Conservation (phyloP, 2,113 vertebrate genomes). For the Poecile atricapillus region DNA sequence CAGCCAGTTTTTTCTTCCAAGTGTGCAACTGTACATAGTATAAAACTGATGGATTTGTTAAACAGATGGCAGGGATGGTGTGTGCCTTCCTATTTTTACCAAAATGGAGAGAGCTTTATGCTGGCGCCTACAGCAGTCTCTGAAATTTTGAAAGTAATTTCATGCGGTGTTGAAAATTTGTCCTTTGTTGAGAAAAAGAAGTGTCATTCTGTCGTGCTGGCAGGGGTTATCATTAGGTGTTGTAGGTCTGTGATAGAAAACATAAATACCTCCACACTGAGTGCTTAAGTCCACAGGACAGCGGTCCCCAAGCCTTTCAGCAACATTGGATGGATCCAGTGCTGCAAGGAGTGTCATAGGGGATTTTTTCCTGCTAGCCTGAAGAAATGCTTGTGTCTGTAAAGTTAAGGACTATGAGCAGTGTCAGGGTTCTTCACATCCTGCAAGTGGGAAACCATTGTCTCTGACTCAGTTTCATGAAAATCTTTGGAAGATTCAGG, state of each 20-base stretch:
- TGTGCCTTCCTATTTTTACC: conserved; percentile 7
- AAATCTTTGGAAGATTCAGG: not conserved
- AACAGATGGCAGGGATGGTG: not conserved
- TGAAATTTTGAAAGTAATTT: not conserved
- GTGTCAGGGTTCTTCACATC: not conserved
- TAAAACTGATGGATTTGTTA: not conserved
- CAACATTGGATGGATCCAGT: not conserved
- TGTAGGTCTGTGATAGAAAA: not conserved
- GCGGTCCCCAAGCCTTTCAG: not conserved
- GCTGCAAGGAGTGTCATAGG: not conserved
- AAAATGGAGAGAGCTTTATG: not conserved
- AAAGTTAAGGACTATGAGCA: not conserved
- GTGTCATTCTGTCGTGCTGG: not conserved
- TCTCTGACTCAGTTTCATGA: not conserved
- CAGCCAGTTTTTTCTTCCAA: not conserved
- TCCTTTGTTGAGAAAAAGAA: not conserved
- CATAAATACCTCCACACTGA: not conserved
- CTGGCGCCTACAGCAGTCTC: not conserved
- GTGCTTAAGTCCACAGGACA: not conserved
- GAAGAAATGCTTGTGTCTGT: not conserved
- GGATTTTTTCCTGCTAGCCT: not conserved
- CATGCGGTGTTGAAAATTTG: not conserved
- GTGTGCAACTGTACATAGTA: not conserved
- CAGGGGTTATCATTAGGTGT: not conserved
- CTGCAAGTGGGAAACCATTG: not conserved